phyloP scores from a whole-genome alignment of 2,797 vertebrate species.

The Ctenochaetus hawaiiensis region DNA sequence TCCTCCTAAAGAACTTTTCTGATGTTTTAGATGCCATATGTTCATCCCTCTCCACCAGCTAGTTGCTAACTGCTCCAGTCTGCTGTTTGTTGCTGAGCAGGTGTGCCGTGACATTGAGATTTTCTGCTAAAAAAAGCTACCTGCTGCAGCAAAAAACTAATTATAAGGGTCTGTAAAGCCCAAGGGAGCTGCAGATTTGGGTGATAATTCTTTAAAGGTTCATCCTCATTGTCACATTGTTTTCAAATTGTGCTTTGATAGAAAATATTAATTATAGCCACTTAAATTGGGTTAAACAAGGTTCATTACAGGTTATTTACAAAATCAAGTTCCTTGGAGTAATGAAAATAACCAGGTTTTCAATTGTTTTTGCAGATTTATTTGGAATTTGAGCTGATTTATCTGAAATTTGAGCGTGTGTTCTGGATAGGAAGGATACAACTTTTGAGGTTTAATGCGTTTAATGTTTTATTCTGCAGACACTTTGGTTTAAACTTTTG shows the following conservation, averaged over 20 bases:
- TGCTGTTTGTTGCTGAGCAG: slow-evolving; percentile 1
- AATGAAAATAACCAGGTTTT: background rate
- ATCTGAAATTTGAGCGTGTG: too few species aligned
- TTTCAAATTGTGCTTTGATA: background rate
- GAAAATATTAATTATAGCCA: background rate
- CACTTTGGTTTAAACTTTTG: slow-evolving; percentile 48
- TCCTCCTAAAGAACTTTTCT: background rate
- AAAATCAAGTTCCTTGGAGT: background rate
- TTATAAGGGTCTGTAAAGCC: background rate
- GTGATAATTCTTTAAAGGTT: background rate
- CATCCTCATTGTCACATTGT: background rate
- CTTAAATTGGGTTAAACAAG: background rate
- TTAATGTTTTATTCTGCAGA: background rate
- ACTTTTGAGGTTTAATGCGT: too few species aligned
- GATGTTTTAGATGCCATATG: background rate
- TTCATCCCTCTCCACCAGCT: background rate
- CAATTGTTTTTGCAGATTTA: background rate
- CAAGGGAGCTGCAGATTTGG: background rate
- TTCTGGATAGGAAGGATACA: too few species aligned
- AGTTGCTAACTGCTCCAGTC: background rate
- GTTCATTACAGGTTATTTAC: background rate
- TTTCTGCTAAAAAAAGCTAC: too few species aligned
- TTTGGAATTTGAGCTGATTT: background rate
- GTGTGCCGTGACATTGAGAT: background rate
- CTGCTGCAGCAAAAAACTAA: background rate